Evolutionary conservation across 1,140 invertebrate species (phyloP), one percentile per base, ranked within the genome.

Genomic region (Zaprionus vittiger): DNA sequence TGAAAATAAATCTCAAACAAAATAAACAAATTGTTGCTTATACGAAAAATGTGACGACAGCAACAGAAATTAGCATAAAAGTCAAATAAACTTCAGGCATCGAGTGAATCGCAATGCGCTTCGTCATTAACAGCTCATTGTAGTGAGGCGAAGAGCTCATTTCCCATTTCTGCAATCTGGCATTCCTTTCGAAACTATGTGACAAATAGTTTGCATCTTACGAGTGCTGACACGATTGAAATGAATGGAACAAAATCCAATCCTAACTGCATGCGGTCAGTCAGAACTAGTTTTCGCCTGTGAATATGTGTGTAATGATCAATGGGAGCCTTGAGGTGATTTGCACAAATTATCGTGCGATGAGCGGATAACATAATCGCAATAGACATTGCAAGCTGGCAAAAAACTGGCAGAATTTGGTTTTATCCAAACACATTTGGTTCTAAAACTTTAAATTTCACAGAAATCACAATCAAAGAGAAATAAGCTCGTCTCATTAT

Each of bases 21-120:
- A 90, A 81, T 81, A 87, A 81, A 86, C 83, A 85, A 67, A 17
- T 54, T 55, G 12, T 6, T 69, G 41, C 64, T 69, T 54, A 82
- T 77, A 60, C 63, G 52, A 41, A 28, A 74, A 54, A 66, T 63
- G 67, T 81, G 79, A 85, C 81, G 81, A 84, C 78, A 87, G 80
- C 80, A 63, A 34, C 7, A 11, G 24, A 74, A 74, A 61, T 22
- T 15, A 63, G 31, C 20, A 31, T 31, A 56, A 22, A 22, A 70
- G 24, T 60, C 63, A 76, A 72, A 55, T 63, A 69, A 75, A 47
- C 44, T 65, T 7, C 22, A 64, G 20, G 38, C 62, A 77, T 49
- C 66, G 57, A 49, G 20, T 71, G 22, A 14, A 72, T 26, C 68
- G 17, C 34, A 47, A 61, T 20, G 9, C 52, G 24, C 52, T 11